Base-by-base conservation (phyloP, 2,797 vertebrate species). In the Iguana delicatissima region DNA sequence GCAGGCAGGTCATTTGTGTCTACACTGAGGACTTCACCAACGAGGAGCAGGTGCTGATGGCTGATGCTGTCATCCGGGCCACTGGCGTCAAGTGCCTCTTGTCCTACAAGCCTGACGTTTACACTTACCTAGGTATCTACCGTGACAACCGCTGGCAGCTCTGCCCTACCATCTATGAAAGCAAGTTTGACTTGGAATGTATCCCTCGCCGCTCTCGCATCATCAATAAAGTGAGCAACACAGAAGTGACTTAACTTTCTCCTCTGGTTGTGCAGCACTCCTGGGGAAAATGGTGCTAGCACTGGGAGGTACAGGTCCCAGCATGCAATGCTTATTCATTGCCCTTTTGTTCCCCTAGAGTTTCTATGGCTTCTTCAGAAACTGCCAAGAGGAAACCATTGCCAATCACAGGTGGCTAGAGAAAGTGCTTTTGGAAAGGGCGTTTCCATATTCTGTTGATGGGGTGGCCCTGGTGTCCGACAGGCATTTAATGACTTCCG, bases 121-220 rank as follows among this genome's bases (percentile, higher is more conserved):
- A 99, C 96, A 98, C 98, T 1, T 97, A 98, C 93, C 95, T 99
- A 94, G 98, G 98, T 35, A 98, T 99, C 94, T 99, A 99, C 94
- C 96, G 98, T 0, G 98, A 98, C 91, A 99, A 99, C 95, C 97
- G 98, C 92, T 99, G 98, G 98, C 98, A 98, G 90, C 97, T 99
- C 59, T 98, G 98, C 88, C 98, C 98, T 12, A 99, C 98, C 32
- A 98, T 99, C 85, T 99, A 98, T 6, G 98, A 99, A 96, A 99
- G 98, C 96, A 98, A 97, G 86, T 99, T 98, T 62, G 98, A 99
- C 94, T 96, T 99, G 85, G 98, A 98, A 95, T 98, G 98, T 24
- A 97, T 97, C 1, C 97, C 98, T 1, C 96, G 98, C 0, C 98
- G 98, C 50, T 99, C 98, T 0, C 98, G 98, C 87, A 97, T 99